Base-by-base conservation (phyloP, 2,113 vertebrate species). In the Pterocles burchelli region DNA sequence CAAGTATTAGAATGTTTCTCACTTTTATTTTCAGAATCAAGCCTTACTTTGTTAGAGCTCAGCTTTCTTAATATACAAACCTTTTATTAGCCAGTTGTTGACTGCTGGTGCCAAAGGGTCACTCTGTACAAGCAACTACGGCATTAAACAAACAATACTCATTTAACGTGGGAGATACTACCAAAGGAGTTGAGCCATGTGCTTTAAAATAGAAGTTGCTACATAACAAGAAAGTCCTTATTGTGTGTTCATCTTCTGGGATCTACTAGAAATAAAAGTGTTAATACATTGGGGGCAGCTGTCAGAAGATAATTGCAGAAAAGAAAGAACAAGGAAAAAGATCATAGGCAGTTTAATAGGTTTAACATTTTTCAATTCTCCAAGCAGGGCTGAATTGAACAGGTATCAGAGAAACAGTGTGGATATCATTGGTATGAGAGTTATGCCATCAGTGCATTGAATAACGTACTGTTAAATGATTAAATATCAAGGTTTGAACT, bases 401-500 rank as follows among this genome's bases (percentile, higher is more conserved):
- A 83, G 67, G 57, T 94, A 93, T 91, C 58, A 92, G 48, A 79
- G 70, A 91, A 95, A 86, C 77, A 71, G 88, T 21, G 45, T 85
- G 89, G 66, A 51, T 95, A 74, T 89, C 79, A 49, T 45, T 89
- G 89, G 66, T 89, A 78, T 87, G 94, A 91, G 77, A 91, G 84
- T 87, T 95, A 85, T 73, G 70, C 93, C 61, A 61, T 96, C 87
- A 89, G 0, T 93, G 89, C 92, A 88, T 74, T 95, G 92, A 96
- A 89, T 90, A 94, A 95, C 43, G 4, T 88, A 21, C 85, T 87
- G 76, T 84, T 93, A 93, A 96, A 97, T 99, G 98, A 99, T 99
- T 99, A 99, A 99, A 99, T 98, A 98, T 98, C 94, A 83, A 97
- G 97, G 97, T 98, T 98, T 98, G 97, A 98, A 98, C 97, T 96